Conservation (phyloP, 2,888 invertebrate genomes). For the Phalera bucephala region DNA sequence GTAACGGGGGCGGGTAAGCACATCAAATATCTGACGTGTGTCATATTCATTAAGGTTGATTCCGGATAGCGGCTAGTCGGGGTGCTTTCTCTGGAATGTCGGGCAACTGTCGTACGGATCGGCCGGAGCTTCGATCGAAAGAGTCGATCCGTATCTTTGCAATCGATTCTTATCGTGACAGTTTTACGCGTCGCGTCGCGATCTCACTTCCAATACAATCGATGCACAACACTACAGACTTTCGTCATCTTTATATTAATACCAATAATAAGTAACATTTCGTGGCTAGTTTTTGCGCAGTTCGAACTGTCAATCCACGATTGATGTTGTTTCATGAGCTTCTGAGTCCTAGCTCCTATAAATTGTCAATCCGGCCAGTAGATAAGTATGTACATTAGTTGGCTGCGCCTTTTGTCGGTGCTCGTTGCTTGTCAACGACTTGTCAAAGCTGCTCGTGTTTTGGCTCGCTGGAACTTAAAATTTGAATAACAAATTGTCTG, state of each 20-base stretch:
- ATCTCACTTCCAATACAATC: slow-evolving; percentile 53
- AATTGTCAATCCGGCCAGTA: slow-evolving; percentile 13
- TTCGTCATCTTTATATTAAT: slow-evolving; percentile 24
- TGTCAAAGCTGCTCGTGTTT: slow-evolving; percentile 45
- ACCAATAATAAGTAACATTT: slow-evolving; percentile 20
- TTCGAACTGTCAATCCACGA: slow-evolving; percentile 19
- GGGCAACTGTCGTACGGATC: slow-evolving; percentile 53
- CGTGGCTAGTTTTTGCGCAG: slow-evolving; percentile 19
- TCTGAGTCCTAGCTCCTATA: slow-evolving; percentile 13
- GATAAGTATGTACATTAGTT: slow-evolving; percentile 18
- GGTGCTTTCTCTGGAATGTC: slow-evolving; percentile 60
- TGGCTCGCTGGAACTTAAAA: slow-evolving; percentile 33
- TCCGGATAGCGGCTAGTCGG: slow-evolving; percentile 27
- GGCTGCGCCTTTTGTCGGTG: slow-evolving; percentile 37
- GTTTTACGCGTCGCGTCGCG: slow-evolving; percentile 71
- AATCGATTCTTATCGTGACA: slow-evolving; percentile 75
- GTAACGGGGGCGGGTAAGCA: slow-evolving; percentile 15
- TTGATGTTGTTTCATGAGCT: slow-evolving; percentile 18
- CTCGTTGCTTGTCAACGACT: slow-evolving; percentile 39
- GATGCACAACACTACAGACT: slow-evolving; percentile 30
- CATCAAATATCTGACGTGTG: slow-evolving; percentile 36
- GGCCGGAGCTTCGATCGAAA: slow-evolving; percentile 48
- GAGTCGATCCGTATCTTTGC: slow-evolving; percentile 65
- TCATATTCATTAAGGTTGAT: slow-evolving; percentile 43
- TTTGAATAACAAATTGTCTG: slow-evolving; percentile 54